Percentiles rank a stretch among this genome's conserved stretches.
Evolutionary conservation across 2,888 invertebrate species (phyloP).

Genomic region (Junonia oenone): DNA sequence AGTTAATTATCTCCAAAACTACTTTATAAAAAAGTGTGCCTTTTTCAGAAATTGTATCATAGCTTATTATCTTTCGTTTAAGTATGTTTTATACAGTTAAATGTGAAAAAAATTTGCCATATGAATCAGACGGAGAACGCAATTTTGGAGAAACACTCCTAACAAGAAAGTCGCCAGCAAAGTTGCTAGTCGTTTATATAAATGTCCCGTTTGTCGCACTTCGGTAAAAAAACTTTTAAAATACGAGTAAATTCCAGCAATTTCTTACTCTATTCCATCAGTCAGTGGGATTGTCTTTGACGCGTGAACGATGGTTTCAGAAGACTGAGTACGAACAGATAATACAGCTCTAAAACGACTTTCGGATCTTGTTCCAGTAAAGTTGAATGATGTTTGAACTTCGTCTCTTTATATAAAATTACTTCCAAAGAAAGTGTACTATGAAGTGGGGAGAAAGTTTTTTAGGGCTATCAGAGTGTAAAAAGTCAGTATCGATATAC

Average conservation of each 20-base stretch:
- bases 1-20: no score
- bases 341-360: background rate
- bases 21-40: no score
- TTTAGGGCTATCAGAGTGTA: no score
- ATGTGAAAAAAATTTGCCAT: no score
- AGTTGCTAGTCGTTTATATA: background rate
- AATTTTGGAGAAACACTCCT: no score
- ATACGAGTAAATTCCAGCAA: background rate
- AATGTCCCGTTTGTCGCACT: background rate
- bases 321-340: background rate
- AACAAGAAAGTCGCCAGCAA: background rate
- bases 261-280: background rate
- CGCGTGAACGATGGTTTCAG: background rate
- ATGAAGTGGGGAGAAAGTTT: no score
- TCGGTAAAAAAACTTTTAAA: background rate
- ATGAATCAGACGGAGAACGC: no score
- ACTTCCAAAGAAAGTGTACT: background rate
- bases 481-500: no score
- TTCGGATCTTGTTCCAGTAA: background rate
- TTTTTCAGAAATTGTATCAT: no score
- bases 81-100: no score
- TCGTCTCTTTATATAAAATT: background rate
- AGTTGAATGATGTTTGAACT: background rate
- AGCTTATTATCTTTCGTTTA: no score
- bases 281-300: conserved; percentile 1